Evolutionary conservation across 2,888 invertebrate species (phyloP).

Genomic region (Parnassius smintheus): DNA sequence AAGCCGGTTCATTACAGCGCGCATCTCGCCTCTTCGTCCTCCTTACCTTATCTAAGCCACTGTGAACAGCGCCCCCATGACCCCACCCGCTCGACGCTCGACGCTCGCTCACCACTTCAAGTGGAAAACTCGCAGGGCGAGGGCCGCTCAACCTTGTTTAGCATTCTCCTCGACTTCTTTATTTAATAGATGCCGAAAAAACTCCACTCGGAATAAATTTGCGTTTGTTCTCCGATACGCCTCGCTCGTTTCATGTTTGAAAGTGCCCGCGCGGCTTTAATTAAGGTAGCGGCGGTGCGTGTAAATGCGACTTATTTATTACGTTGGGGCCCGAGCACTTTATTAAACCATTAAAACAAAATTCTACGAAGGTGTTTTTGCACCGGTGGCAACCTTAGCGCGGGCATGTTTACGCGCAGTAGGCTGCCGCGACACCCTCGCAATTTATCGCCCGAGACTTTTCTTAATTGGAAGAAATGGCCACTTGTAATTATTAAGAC

Average conservation of each 20-base stretch:
- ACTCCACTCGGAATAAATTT: constrained; percentile 76
- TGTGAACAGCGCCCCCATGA: constrained; percentile 67
- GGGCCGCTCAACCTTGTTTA: constrained; percentile 80
- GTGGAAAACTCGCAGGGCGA: constrained; percentile 79
- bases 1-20: constrained; percentile 79
- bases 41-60: constrained; percentile 80
- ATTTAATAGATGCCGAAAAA: constrained; percentile 79
- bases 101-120: constrained; percentile 68
- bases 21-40: constrained; percentile 79
- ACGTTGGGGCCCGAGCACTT: constrained; percentile 58
- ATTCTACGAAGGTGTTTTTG: constrained; percentile 42
- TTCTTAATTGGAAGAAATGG: constrained; percentile 81
- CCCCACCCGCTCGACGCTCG: constrained; percentile 48
- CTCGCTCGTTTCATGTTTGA: constrained; percentile 60
- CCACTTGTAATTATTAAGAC: constrained; percentile 81
- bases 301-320: constrained; percentile 65
- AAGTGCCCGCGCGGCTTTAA: constrained; percentile 64
- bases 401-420: constrained; percentile 68
- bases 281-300: constrained; percentile 63
- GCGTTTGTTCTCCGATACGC: constrained; percentile 72
- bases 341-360: constrained; percentile 65
- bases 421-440: constrained; percentile 68
- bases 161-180: constrained; percentile 80
- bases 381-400: constrained; percentile 58
- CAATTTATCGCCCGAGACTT: constrained; percentile 79